phyloP scores from a whole-genome alignment of 2,888 invertebrate genomes.

The Lithophane leautieri region DNA sequence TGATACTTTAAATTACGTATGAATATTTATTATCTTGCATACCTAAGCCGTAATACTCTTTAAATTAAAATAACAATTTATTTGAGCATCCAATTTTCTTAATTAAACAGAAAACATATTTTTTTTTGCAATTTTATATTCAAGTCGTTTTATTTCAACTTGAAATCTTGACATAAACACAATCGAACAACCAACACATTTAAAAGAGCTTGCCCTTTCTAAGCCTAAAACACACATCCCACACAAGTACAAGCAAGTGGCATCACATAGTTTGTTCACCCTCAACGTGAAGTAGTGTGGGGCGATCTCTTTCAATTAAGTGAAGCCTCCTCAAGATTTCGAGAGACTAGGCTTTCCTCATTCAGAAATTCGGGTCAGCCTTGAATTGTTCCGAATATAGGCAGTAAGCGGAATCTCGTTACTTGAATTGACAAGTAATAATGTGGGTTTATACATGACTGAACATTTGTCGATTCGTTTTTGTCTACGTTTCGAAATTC shows the following conservation, averaged over 20 bases:
- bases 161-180: not conserved
- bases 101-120: too few species aligned
- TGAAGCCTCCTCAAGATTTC: slow-evolving; percentile 77
- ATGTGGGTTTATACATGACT: slow-evolving; percentile 63
- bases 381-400: slow-evolving; percentile 72
- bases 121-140: too few species aligned
- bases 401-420: slow-evolving; percentile 67
- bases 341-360: slow-evolving; percentile 68
- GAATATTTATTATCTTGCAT: slow-evolving; percentile 25
- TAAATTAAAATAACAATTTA: slow-evolving; percentile 15
- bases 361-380: slow-evolving; percentile 74
- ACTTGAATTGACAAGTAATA: slow-evolving; percentile 69
- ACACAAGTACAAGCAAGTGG: slow-evolving; percentile 66
- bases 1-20: slow-evolving; percentile 28
- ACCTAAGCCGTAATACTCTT: not conserved
- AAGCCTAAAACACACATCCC: slow-evolving; percentile 48
- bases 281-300: slow-evolving; percentile 77
- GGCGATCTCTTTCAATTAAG: slow-evolving; percentile 88
- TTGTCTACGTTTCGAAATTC: slow-evolving; percentile 57
- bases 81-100: too few species aligned
- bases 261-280: slow-evolving; percentile 75
- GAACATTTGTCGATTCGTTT: slow-evolving; percentile 62
- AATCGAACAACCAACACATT: slow-evolving; percentile 14
- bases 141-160: not conserved
- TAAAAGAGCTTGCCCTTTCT: slow-evolving; percentile 34